Conservation (phyloP, 1,140 invertebrate species). For the Sitodiplosis mosellana region DNA sequence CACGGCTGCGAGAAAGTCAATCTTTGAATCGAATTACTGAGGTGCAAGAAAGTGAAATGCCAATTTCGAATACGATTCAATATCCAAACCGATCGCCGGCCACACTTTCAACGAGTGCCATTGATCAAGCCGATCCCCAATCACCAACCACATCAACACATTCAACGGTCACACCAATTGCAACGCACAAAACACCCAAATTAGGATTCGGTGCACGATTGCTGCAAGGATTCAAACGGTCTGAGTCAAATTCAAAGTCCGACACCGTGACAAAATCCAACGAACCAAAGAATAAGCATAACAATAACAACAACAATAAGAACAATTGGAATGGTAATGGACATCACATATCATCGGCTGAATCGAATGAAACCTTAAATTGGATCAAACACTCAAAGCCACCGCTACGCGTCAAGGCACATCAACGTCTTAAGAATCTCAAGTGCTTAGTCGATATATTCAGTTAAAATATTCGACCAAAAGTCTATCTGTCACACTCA, state of each 20-base stretch:
- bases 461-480: too few species aligned
- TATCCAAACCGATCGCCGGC: conserved; percentile 15
- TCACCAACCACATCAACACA: neutral
- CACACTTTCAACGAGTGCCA: conserved; percentile 11
- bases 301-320: neutral
- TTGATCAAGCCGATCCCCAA: conserved; percentile 4
- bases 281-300: neutral
- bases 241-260: neutral
- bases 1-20: conserved; percentile 55
- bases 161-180: conserved; percentile 8
- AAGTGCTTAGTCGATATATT: too few species aligned
- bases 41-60: conserved; percentile 43
- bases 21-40: conserved; percentile 66
- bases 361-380: neutral
- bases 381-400: too few species aligned
- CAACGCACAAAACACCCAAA: conserved; percentile 12
- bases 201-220: conserved; percentile 15
- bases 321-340: neutral
- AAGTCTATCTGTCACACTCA: too few species aligned
- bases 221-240: conserved; percentile 23
- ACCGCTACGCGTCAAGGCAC: too few species aligned
- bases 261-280: conserved; percentile 1
- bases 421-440: too few species aligned
- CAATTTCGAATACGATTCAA: conserved; percentile 16
- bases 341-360: neutral